These are phyloP conservation scores for Microtus oregoni DNA, from an alignment of 2,113 vertebrate species.

Conservation along the genomic window DNA sequence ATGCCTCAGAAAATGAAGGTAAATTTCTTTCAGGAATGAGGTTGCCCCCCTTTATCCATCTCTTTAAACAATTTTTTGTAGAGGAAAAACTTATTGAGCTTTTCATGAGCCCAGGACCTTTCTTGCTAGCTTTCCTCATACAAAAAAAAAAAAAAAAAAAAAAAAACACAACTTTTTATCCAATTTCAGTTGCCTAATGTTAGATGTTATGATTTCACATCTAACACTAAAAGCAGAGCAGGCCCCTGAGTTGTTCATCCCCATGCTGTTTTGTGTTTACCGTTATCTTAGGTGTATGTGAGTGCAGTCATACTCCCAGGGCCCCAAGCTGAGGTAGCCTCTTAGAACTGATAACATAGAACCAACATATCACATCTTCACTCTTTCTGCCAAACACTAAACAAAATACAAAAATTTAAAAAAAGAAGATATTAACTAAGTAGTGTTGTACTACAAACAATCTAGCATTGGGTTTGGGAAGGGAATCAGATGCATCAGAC, in stretches of 20 bases:
- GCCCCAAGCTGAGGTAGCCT: background rate
- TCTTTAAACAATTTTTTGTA: background rate
- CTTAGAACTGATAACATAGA: background rate
- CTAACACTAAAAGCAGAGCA: background rate
- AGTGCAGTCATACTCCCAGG: background rate
- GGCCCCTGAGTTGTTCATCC: no score
- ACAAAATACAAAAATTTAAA: background rate
- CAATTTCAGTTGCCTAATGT: background rate
- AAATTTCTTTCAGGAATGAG: no score
- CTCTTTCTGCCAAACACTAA: background rate
- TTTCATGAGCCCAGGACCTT: background rate
- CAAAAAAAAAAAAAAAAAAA: background rate
- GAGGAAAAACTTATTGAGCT: background rate
- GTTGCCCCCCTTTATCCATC: background rate
- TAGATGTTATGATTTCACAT: background rate
- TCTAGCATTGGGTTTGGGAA: background rate
- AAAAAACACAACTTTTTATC: background rate
- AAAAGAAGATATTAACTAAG: background rate
- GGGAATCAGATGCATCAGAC: background rate
- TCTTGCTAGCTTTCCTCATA: background rate
- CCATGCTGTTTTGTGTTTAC: background rate
- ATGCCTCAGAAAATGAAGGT: background rate
- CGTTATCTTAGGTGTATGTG: no score
- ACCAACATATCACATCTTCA: background rate
- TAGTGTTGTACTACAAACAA: background rate